Conservation (phyloP, 2,888 invertebrate species). For the Pristionchus japonicus region DNA sequence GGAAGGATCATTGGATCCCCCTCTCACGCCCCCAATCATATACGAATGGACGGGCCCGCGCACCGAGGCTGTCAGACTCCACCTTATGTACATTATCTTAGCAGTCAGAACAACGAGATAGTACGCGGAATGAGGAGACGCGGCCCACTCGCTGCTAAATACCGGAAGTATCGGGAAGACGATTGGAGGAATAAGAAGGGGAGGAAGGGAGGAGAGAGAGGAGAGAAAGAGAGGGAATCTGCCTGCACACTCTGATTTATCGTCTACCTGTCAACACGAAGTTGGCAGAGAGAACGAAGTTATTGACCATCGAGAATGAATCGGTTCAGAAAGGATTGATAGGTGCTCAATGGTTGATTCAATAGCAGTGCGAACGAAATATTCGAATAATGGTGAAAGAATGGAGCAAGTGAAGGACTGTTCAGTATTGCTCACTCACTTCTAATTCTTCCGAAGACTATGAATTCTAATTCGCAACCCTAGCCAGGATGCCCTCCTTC, state of each 20-base stretch:
- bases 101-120: background rate
- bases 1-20: background rate
- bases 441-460: too few species aligned
- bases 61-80: too few species aligned
- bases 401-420: too few species aligned
- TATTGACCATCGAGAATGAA: background rate
- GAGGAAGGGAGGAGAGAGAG: background rate
- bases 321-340: background rate
- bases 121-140: background rate
- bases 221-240: background rate
- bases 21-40: background rate
- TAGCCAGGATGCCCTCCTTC: background rate
- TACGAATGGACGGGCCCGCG: too few species aligned
- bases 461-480: too few species aligned
- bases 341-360: background rate
- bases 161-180: conserved; percentile 41
- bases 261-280: conserved; percentile 1
- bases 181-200: conserved; percentile 37
- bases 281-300: background rate
- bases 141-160: conserved; percentile 17
- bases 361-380: background rate
- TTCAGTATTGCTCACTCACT: too few species aligned
- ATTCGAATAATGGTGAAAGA: background rate
- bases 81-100: too few species aligned
- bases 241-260: too few species aligned